These are phyloP conservation scores for Halichondria panicea DNA, from an alignment of 37 sponge, comb jelly and placozoan species.

Conservation along the genomic window DNA sequence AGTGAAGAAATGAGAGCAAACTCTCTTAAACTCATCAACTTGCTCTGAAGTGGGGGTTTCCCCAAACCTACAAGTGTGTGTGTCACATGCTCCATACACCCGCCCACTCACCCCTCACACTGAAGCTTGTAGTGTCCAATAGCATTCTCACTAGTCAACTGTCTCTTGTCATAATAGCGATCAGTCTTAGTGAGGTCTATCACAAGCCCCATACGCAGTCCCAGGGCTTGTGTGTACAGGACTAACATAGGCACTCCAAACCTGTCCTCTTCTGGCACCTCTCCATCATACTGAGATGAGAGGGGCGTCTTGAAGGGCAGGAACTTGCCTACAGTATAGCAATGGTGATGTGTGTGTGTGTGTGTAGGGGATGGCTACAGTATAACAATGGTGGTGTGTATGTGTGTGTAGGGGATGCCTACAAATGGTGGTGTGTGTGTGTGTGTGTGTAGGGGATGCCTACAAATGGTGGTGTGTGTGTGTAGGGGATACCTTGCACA, in stretches of 20 bases:
- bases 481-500: background rate
- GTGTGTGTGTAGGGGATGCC: background rate
- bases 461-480: background rate
- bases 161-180: constrained; percentile 86
- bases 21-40: constrained; percentile 47
- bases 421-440: background rate
- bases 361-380: background rate
- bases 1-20: constrained; percentile 50
- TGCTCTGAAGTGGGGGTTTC: constrained; percentile 76
- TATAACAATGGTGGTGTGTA: background rate
- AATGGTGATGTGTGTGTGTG: background rate
- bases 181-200: constrained; percentile 98
- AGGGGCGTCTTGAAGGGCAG: constrained; percentile 97
- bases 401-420: background rate
- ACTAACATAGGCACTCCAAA: constrained; percentile 75
- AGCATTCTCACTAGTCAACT: constrained; percentile 31
- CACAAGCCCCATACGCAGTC: constrained; percentile 77
- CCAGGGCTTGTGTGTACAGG: constrained; percentile 7
- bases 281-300: constrained; percentile 51
- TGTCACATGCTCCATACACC: background rate
- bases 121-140: constrained; percentile 85
- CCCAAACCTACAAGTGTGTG: constrained; percentile 45
- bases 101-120: constrained; percentile 84
- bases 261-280: constrained; percentile 65
- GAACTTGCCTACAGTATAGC: constrained; percentile 68